Conservation (phyloP, 1,140 invertebrate genomes). For the Steinernema feltiae region DNA sequence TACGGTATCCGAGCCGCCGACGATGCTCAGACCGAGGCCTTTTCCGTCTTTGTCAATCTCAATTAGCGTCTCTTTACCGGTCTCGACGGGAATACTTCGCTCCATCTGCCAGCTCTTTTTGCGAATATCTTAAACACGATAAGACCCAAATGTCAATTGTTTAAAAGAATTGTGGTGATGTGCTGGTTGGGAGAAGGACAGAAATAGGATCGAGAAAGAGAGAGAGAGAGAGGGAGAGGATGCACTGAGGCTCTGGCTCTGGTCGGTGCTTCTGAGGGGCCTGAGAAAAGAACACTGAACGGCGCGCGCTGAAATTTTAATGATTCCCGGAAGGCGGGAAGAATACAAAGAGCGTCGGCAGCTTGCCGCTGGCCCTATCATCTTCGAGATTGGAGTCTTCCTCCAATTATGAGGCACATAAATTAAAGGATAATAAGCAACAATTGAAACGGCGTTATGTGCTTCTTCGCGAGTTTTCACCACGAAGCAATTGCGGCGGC, state of each 20-base stretch:
- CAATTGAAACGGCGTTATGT: background rate
- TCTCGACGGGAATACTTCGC: constrained; percentile 41
- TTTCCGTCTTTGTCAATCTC: constrained; percentile 56
- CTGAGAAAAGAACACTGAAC: background rate
- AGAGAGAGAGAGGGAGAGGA: background rate
- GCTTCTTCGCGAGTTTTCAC: background rate
- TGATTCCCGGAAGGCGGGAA: background rate
- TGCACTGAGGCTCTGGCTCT: background rate
- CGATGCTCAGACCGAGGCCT: constrained; percentile 53
- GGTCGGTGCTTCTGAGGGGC: background rate
- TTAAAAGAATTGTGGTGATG: too few relatives aligned
- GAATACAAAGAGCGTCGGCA: constrained; percentile 1
- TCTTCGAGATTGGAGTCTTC: background rate
- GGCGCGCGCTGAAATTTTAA: constrained; percentile 11
- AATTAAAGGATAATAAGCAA: background rate
- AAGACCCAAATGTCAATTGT: constrained; percentile 14
- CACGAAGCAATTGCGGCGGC: too few relatives aligned
- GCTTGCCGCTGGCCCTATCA: background rate
- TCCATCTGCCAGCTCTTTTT: constrained; percentile 55
- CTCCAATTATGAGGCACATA: background rate
- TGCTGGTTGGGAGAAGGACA: background rate
- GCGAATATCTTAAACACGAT: constrained; percentile 43
- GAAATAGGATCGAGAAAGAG: background rate
- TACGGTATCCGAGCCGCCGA: constrained; percentile 56
- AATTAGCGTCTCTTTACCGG: constrained; percentile 54